Conservation (phyloP, 2,797 vertebrate species). For the Coreius guichenoti region DNA sequence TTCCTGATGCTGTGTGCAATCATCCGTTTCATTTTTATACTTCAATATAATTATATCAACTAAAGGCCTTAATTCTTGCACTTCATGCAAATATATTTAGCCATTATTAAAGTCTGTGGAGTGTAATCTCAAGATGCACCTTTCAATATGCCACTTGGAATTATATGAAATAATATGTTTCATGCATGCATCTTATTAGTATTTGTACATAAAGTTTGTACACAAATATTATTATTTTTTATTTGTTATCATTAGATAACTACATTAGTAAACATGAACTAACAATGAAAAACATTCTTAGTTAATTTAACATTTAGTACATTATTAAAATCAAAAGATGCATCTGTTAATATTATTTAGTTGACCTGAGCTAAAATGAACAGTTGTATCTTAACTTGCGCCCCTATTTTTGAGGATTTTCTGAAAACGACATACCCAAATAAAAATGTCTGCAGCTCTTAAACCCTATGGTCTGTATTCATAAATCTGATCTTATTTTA, state of each 20-base stretch:
- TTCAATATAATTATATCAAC: background rate
- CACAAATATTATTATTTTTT: background rate
- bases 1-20: background rate
- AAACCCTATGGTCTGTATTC: too few species aligned
- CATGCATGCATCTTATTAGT: background rate
- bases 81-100: background rate
- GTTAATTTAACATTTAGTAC: too few species aligned
- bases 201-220: background rate
- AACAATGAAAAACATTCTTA: too few species aligned
- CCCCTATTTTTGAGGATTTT: too few species aligned
- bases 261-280: too few species aligned
- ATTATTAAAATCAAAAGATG: too few species aligned
- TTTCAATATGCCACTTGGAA: background rate
- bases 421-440: too few species aligned
- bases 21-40: background rate
- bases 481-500: too few species aligned
- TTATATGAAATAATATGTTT: background rate
- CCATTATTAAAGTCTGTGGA: background rate
- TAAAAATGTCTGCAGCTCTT: too few species aligned
- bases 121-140: background rate
- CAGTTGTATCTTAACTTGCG: background rate
- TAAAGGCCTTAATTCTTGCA: background rate
- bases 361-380: background rate
- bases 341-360: background rate
- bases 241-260: too few species aligned